Conservation (phyloP, 2,797 vertebrate species). For the Pangasius mekongensis region DNA sequence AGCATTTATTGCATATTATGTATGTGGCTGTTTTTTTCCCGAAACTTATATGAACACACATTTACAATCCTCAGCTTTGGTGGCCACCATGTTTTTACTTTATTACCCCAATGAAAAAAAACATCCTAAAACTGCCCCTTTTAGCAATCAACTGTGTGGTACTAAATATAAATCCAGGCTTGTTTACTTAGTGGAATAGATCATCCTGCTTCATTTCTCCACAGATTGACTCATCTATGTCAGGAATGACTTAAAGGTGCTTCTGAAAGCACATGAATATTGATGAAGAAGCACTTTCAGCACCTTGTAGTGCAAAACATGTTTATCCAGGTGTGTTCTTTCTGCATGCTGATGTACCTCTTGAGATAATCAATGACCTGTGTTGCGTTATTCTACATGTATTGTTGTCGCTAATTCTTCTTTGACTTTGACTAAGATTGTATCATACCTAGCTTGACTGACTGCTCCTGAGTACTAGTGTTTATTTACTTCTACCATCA, state of each 20-base stretch:
- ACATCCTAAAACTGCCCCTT: not conserved
- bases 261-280: conserved; percentile 8
- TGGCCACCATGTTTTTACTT: not conserved
- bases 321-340: not conserved
- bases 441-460: not conserved
- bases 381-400: not conserved
- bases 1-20: not conserved
- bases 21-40: not conserved
- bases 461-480: not conserved
- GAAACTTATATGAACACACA: not conserved
- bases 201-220: not conserved
- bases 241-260: not conserved
- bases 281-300: not conserved
- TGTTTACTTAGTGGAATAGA: not conserved
- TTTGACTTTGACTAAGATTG: not conserved
- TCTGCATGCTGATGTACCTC: not conserved
- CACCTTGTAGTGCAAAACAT: not conserved
- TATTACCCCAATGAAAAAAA: not conserved
- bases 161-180: not conserved
- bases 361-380: not conserved
- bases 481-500: not conserved
- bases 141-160: not conserved
- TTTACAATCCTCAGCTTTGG: not conserved
- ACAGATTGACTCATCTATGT: not conserved
- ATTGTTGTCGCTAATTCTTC: not conserved